Percentiles rank a stretch among this genome's conserved stretches.
These are phyloP conservation scores for Poeciliopsis occidentalis DNA, from an alignment of 2,113 vertebrate species.

Conservation along the genomic window DNA sequence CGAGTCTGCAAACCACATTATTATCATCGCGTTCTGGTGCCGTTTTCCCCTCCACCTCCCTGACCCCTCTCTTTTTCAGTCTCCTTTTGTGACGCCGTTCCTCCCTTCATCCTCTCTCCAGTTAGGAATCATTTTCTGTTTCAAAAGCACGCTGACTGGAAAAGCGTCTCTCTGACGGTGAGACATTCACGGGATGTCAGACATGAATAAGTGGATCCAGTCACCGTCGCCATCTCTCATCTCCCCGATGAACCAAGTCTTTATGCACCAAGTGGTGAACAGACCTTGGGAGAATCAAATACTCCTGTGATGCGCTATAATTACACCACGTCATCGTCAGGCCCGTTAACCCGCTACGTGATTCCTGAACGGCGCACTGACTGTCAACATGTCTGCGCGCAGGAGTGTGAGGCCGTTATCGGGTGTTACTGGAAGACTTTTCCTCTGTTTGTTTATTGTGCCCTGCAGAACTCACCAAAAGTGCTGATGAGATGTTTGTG, in stretches of 20 bases:
- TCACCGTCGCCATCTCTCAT: not conserved
- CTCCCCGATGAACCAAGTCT: not conserved
- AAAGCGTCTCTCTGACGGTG: constrained; percentile 37
- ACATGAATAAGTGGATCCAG: not conserved
- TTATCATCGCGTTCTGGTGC: not conserved
- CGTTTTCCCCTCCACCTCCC: not conserved
- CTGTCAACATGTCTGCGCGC: constrained; percentile 15
- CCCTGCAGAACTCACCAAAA: constrained; percentile 50
- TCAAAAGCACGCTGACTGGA: constrained; percentile 30
- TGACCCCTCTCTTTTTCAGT: constrained; percentile 10
- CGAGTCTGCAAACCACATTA: not conserved
- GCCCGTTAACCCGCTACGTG: not conserved
- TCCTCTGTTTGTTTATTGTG: constrained; percentile 51
- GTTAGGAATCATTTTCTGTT: constrained; percentile 31
- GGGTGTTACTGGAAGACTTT: constrained; percentile 52
- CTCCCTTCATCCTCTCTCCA: constrained; percentile 16
- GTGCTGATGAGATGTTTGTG: constrained; percentile 52
- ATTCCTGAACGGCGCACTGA: constrained; percentile 21
- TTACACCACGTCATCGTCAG: constrained; percentile 1
- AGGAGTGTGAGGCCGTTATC: constrained; percentile 31
- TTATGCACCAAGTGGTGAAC: constrained; percentile 11
- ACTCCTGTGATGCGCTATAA: constrained; percentile 35
- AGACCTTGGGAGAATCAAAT: constrained; percentile 48
- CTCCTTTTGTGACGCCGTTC: constrained; percentile 25
- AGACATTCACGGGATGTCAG: constrained; percentile 8